These are phyloP conservation scores for Zosterops borbonicus DNA, from an alignment of 2,113 vertebrate species.

Conservation along the genomic window DNA sequence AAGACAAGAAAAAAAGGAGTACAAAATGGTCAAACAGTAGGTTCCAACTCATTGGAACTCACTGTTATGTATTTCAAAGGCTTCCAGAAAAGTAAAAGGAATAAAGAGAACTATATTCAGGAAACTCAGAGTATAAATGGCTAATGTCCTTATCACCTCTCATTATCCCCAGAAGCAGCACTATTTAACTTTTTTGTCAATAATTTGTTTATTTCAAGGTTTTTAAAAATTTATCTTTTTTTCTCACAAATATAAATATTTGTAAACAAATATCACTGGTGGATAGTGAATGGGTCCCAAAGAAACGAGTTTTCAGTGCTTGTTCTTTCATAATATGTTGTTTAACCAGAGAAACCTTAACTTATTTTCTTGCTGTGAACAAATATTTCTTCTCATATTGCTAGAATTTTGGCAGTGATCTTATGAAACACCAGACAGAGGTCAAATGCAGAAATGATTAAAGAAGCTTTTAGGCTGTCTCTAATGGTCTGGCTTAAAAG, in stretches of 20 bases:
- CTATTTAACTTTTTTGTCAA: background rate
- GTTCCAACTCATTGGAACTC: conserved; percentile 19
- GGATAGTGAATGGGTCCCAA: background rate
- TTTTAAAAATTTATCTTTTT: background rate
- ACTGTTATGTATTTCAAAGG: conserved; percentile 6
- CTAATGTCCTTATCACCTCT: background rate
- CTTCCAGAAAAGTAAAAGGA: background rate
- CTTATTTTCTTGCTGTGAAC: background rate
- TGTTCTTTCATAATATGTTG: background rate
- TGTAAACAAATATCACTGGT: background rate
- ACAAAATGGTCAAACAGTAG: background rate
- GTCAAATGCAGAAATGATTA: conserved; percentile 8
- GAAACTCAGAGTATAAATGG: background rate
- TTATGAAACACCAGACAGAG: background rate
- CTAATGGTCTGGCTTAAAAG: conserved; percentile 7
- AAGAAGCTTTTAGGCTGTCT: background rate
- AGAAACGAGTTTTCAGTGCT: background rate
- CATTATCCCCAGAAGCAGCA: background rate
- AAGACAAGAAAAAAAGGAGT: background rate
- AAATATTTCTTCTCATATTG: background rate
- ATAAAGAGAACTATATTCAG: background rate
- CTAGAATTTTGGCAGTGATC: background rate
- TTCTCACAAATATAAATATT: background rate
- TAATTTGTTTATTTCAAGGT: background rate
- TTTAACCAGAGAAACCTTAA: conserved; percentile 4